Evolutionary conservation across 1,140 invertebrate genomes (phyloP).

Genomic region (Drosophila micromelanica): DNA sequence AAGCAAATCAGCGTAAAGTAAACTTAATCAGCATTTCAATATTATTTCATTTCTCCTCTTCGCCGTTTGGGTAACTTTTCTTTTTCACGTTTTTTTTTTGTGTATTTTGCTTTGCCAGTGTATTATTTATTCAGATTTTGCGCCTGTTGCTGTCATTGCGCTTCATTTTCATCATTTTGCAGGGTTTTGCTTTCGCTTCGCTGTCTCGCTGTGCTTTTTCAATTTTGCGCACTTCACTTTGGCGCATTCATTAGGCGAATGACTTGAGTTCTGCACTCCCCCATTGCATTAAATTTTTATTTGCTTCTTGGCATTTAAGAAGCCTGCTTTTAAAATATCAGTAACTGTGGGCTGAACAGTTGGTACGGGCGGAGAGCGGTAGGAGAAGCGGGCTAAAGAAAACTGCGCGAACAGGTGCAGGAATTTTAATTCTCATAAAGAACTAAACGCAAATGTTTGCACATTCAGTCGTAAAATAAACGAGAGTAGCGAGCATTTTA

Average conservation of each 20-base stretch:
- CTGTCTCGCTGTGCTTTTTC: constrained; percentile 44
- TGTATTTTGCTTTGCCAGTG: constrained; percentile 20
- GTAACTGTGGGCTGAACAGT: neutral
- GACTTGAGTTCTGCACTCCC: constrained; percentile 57
- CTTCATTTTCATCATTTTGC: constrained; percentile 37
- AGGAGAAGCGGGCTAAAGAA: too few species aligned
- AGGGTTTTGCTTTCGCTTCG: constrained; percentile 7
- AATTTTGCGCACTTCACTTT: constrained; percentile 61
- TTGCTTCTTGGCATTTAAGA: constrained; percentile 30
- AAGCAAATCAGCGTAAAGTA: constrained; percentile 77
- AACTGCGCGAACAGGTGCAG: constrained; percentile 13
- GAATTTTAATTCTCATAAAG: constrained; percentile 39
- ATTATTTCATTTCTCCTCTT: constrained; percentile 43
- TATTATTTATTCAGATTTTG: constrained; percentile 79
- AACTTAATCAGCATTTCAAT: constrained; percentile 82
- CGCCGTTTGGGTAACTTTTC: constrained; percentile 31
- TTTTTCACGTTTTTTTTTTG: neutral
- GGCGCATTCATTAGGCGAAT: constrained; percentile 77
- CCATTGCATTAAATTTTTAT: constrained; percentile 44
- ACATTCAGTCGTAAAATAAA: constrained; percentile 42
- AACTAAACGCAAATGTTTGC: constrained; percentile 38
- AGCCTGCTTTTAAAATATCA: constrained; percentile 11
- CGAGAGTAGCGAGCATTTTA: constrained; percentile 26
- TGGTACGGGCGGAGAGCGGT: too few species aligned
- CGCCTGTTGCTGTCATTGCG: constrained; percentile 72